These are phyloP conservation scores for Lithosia quadra DNA, from an alignment of 2,888 invertebrate species.

Conservation along the genomic window DNA sequence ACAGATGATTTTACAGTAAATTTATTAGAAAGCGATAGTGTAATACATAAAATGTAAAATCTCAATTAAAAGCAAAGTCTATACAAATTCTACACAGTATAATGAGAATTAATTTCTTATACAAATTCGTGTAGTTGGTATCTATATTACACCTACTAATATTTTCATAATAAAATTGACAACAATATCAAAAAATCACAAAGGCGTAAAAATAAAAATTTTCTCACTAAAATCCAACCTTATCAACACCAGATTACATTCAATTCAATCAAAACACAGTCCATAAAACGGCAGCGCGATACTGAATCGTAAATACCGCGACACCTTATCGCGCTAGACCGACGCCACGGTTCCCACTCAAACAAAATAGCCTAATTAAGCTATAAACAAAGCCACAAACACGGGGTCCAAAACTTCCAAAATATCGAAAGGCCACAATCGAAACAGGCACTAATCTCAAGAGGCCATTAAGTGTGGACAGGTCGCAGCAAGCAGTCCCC, in stretches of 20 bases:
- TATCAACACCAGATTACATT: constrained; percentile 47
- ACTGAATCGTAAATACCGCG: constrained; percentile 84
- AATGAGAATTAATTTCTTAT: too few relatives aligned
- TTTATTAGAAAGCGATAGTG: too few relatives aligned
- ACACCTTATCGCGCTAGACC: constrained; percentile 83
- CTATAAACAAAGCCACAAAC: constrained; percentile 86
- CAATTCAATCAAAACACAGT: constrained; percentile 73
- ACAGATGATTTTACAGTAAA: too few relatives aligned
- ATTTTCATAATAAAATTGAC: background rate
- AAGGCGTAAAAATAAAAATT: background rate
- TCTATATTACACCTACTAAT: too few relatives aligned
- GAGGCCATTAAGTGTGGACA: constrained; percentile 84
- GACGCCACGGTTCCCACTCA: constrained; percentile 79
- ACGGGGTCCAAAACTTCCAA: constrained; percentile 77
- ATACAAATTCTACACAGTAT: too few relatives aligned
- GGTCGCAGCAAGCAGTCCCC: constrained; percentile 80
- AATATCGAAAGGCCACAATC: constrained; percentile 70
- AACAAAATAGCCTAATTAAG: constrained; percentile 87
- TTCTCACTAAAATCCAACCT: constrained; percentile 24
- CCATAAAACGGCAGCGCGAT: constrained; percentile 64
- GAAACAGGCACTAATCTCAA: constrained; percentile 75
- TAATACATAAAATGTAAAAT: too few relatives aligned
- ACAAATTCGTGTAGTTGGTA: too few relatives aligned
- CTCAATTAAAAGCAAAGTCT: too few relatives aligned
- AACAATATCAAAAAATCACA: background rate